Evolutionary conservation across 1,140 invertebrate genomes (phyloP).

Genomic region (Theocolax elegans): DNA sequence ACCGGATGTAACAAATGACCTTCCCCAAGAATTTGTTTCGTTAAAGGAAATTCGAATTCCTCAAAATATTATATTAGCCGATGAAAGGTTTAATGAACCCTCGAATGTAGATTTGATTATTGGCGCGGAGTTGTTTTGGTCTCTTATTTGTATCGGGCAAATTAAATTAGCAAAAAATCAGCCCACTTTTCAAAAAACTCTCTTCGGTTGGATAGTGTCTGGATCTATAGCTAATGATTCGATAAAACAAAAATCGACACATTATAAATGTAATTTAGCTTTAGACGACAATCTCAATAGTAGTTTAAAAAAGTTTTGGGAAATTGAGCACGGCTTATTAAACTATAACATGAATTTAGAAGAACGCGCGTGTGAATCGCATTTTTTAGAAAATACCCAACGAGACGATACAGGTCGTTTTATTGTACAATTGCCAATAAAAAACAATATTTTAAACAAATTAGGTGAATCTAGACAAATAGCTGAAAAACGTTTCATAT

Average conservation of each 20-base stretch:
- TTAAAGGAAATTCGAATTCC: background rate
- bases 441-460: background rate
- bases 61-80: slow-evolving; percentile 1
- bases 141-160: slow-evolving; percentile 14
- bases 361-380: background rate
- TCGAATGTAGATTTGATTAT: slow-evolving; percentile 21
- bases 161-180: slow-evolving; percentile 14
- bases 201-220: slow-evolving; percentile 21
- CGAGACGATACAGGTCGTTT: background rate
- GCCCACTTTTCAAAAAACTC: slow-evolving; percentile 5
- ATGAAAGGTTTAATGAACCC: slow-evolving; percentile 10
- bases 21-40: too few species aligned
- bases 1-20: too few species aligned
- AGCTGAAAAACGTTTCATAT: slow-evolving; percentile 33
- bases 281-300: background rate
- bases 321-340: background rate
- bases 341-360: background rate
- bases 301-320: background rate
- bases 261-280: too few species aligned
- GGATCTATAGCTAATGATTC: background rate
- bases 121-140: slow-evolving; percentile 11
- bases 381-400: background rate
- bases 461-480: background rate
- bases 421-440: background rate
- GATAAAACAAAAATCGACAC: too few species aligned